phyloP scores from a whole-genome alignment of 1,140 invertebrate species.

The Linepithema humile region DNA sequence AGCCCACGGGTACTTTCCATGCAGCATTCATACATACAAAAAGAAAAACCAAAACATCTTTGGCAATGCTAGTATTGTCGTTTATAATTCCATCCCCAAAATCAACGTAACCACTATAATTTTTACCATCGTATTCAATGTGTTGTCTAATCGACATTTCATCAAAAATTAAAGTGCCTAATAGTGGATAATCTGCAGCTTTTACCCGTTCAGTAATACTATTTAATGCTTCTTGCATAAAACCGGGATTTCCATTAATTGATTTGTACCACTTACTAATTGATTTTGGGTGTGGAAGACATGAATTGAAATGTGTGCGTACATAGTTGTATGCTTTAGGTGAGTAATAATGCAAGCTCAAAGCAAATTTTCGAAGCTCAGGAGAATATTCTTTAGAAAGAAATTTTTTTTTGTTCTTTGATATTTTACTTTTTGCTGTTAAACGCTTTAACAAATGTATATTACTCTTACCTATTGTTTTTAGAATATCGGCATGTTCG shows the following conservation, averaged over 20 bases:
- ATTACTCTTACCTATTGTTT: background rate
- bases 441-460: background rate
- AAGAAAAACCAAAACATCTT: too few species aligned
- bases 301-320: too few species aligned
- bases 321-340: too few species aligned
- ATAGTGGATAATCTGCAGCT: background rate
- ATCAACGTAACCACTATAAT: conserved; percentile 4
- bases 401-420: too few species aligned
- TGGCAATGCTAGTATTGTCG: background rate
- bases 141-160: too few species aligned
- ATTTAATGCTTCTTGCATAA: background rate
- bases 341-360: too few species aligned
- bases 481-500: background rate
- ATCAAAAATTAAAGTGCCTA: too few species aligned
- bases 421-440: background rate
- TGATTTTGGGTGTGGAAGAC: too few species aligned
- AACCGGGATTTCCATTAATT: background rate
- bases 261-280: too few species aligned
- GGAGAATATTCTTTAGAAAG: background rate
- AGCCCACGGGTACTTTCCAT: too few species aligned
- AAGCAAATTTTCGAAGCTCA: too few species aligned
- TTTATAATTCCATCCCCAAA: background rate
- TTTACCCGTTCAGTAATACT: conserved; percentile 12
- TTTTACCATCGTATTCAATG: background rate
- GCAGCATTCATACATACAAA: too few species aligned